These are phyloP conservation scores for Lophotriccus pileatus DNA, from an alignment of 2,797 vertebrate genomes.

Conservation along the genomic window DNA sequence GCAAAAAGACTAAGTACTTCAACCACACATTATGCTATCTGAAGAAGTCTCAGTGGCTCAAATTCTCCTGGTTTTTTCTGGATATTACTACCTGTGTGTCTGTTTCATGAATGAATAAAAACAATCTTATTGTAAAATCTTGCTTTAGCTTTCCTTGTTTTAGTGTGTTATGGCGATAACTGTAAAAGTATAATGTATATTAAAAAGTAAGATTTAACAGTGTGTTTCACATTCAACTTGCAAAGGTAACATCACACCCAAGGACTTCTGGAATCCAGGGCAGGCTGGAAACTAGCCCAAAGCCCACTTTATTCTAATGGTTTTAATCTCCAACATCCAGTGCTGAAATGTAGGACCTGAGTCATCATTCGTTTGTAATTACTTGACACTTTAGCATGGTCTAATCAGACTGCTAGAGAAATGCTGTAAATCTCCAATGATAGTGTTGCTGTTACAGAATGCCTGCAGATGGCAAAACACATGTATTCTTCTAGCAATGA, in stretches of 20 bases:
- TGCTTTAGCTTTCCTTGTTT: neutral
- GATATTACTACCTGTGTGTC: neutral
- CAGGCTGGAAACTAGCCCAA: neutral
- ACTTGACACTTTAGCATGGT: neutral
- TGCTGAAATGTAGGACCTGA: neutral
- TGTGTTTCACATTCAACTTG: neutral
- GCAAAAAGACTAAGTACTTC: neutral
- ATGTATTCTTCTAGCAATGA: neutral
- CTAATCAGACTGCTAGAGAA: neutral
- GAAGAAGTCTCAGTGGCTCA: neutral
- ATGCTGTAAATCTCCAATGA: neutral
- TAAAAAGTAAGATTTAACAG: neutral
- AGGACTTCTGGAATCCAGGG: neutral
- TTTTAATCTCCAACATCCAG: neutral
- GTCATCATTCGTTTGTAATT: neutral
- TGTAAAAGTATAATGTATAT: neutral
- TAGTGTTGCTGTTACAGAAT: neutral
- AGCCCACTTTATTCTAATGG: accelerated
- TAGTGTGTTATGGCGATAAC: neutral
- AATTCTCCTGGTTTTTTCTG: neutral
- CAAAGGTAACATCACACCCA: neutral
- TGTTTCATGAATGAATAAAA: neutral
- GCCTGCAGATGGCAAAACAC: neutral
- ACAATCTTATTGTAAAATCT: neutral
- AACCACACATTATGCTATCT: neutral